Base-by-base conservation (phyloP, 2,113 vertebrate species). In the Hippoglossus stenolepis region DNA sequence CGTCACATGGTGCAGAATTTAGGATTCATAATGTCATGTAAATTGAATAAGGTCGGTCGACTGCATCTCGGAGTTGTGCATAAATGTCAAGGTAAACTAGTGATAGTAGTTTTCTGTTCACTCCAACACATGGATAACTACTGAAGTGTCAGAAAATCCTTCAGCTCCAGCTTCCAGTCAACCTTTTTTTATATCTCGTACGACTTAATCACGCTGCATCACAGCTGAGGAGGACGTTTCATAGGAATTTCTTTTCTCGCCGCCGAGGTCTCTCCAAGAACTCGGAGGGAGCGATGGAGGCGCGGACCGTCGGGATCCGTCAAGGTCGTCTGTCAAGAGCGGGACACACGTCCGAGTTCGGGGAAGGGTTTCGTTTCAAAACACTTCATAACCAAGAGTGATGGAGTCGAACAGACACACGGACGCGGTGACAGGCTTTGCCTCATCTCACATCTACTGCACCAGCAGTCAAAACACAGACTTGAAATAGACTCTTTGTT, bases 401-500 rank as follows among this genome's bases (percentile, higher is more conserved):
- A 82, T n/a, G 38, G 60, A 68, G 59, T 10, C 61, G 31, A 63
- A 40, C 38, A 18, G 60, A 20, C 31, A 31, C 31, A 31, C 49
- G 63, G 60, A 69, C 61, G 49, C 18, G 10, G 73, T 62, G 74
- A 88, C 77, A 66, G 45, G 13, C 68, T 62, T 73, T 18, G 40
- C 61, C 67, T 75, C 68, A 61, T 80, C 59, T 49, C 14, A 23
- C 64, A 65, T 77, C 45, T 3, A 58, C 24, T 70, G 49, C 65
- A 68, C 20, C 69, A 64, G 8, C 66, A 72, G 72, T 85, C 70
- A 88, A 82, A 92, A 84, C 77, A 82, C 51, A 18, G 4, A 40
- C 67, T 70, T 84, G 62, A 80, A 85, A 85, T 65, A 79, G 75
- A 79, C 4, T 21, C 53, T 88, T 82, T 81, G 68, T 85, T 86